Evolutionary conservation across 2,888 invertebrate species (phyloP).

Genomic region (Zele albiditarsus): DNA sequence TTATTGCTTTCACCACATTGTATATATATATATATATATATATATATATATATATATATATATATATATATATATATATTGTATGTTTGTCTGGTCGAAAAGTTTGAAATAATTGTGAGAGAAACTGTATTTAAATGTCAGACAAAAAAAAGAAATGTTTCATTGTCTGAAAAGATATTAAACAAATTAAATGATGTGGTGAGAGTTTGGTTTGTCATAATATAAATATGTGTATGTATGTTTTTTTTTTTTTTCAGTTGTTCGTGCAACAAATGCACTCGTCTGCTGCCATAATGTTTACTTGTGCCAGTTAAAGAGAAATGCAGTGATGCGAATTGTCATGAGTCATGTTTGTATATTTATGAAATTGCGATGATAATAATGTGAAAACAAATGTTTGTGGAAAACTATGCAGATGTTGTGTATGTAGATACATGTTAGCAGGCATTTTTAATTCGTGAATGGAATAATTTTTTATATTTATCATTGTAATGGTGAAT

Average conservation of each 20-base stretch:
- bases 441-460: too few relatives aligned
- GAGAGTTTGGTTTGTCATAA: slow-evolving; percentile 8
- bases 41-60: background rate
- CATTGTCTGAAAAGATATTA: background rate
- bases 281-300: background rate
- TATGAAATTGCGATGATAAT: too few relatives aligned
- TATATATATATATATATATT: background rate
- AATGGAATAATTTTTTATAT: too few relatives aligned
- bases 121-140: slow-evolving; percentile 4
- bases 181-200: background rate
- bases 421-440: too few relatives aligned
- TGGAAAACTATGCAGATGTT: too few relatives aligned
- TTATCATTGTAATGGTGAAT: too few relatives aligned
- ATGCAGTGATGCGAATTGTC: background rate
- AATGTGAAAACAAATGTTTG: too few relatives aligned
- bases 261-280: background rate
- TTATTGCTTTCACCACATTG: background rate
- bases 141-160: background rate
- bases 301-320: background rate
- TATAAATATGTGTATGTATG: background rate
- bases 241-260: background rate
- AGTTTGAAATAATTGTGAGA: background rate
- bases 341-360: too few relatives aligned
- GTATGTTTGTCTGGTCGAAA: background rate
- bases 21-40: background rate